Evolutionary conservation across 2,797 vertebrate species (phyloP), one percentile per base, ranked within the genome.

Genomic region (Menidia menidia): DNA sequence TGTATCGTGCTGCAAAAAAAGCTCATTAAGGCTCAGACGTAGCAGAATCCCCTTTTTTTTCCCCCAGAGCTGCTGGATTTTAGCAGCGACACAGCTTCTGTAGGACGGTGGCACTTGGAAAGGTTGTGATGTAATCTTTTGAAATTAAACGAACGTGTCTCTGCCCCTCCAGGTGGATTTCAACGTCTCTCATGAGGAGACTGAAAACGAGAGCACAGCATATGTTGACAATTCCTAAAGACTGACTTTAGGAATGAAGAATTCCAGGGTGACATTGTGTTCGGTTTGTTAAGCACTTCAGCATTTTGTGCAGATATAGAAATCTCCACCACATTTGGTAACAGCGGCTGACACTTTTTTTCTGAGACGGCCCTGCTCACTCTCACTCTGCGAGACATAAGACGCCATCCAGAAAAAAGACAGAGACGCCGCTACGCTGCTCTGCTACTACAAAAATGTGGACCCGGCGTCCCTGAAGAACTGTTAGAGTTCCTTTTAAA

Each of bases 21-120:
- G 61, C 68, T 70, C 64, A 81, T 80, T 85, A 85, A 87, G 68
- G 53, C 50, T 6, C 31, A 58, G 10, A 62, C 42, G 68, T 41
- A 66, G 33, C 32, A 7, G 16, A 42, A 41, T 55, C 50, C 47
- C 64, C 15, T 2, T 64, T 70, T 72, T 62, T 50, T 25, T 25
- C 25, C 42, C 16, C 35, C 50, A 9, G 59, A 53, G 45, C 52
- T 12, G 51, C 31, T 10, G 30, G 45, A 60, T 48, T 73, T 67
- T 50, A 65, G 2, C 8, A 35, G 48, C 55, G 16, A 16, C 35
- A 14, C 2, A 16, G 6, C 3, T 14, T 41, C 42, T 25, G 25
- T 10, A 9, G 47, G 2, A 19, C 10, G 10, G 35, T 7, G 35
- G 4, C 35, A 10, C 35, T 10, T 10, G 16, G 19, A 52, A 64